Evolutionary conservation across 2,113 vertebrate genomes (phyloP).

Genomic region (Stictonetta naevosa): DNA sequence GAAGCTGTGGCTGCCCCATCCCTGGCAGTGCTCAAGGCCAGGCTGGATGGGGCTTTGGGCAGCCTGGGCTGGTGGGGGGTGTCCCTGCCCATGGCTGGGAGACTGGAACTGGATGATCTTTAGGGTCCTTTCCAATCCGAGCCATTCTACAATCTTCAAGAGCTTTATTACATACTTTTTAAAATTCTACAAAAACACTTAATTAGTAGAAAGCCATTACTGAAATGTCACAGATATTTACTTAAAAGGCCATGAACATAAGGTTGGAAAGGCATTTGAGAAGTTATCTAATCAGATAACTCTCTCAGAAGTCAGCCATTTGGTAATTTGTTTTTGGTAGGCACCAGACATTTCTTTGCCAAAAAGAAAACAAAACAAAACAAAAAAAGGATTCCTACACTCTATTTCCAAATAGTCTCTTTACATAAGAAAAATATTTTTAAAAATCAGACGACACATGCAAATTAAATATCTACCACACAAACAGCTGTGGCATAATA

Average conservation of each 20-base stretch:
- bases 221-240: neutral
- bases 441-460: rapidly evolving
- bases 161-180: neutral
- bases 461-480: neutral
- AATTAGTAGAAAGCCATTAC: neutral
- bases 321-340: neutral
- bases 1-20: too few species aligned
- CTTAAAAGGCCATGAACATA: neutral
- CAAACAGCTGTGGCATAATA: neutral
- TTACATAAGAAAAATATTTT: neutral
- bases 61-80: too few species aligned
- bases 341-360: neutral
- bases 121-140: too few species aligned
- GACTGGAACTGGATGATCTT: too few species aligned
- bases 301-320: neutral
- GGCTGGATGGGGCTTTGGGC: too few species aligned
- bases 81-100: too few species aligned
- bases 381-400: neutral
- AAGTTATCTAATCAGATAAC: neutral
- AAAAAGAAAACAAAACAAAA: neutral
- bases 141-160: neutral
- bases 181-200: neutral
- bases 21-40: too few species aligned
- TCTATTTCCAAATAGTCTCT: neutral
- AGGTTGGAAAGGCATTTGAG: neutral